Evolutionary conservation across 2,888 invertebrate species (phyloP), one percentile per base, ranked within the genome.

Genomic region (Hypomecis atomaria): DNA sequence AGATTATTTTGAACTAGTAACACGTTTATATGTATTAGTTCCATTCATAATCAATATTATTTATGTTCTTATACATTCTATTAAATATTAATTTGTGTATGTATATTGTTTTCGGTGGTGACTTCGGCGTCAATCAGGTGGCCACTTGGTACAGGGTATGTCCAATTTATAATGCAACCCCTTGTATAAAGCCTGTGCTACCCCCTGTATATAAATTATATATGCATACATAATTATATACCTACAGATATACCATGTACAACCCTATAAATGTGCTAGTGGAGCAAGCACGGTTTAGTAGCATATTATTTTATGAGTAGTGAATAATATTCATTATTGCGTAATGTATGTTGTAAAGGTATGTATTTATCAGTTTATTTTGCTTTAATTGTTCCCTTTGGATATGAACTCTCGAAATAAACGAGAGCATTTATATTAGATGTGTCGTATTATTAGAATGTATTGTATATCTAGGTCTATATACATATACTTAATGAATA

Each of bases 141-240:
- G 96, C 97, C 93, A 95, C 96, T 94, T 97, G 97, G 97, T 97
- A 96, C 95, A 95, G 96, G 97, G 97, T 97, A 97, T 94, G 97
- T 85, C 81, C 36, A 67, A 80, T 81, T 78, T 71, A 74, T 77
- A 77, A 73, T 78, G 70, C 75, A 75, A 71, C 75, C 75, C 74
- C 71, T 59, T 68, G 65, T 72, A 71, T 73, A 71, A 66, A 67
- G 74, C 73, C 71, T 75, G 75, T 65, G 75, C 74, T 75, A 73
- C 72, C 73, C 62, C 65, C 42, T 68, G 61, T 67, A 64, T 62
- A 57, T 55, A 45, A 13, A 6, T 8, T 55, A 56, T 56, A 59
- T 49, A 43, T 43, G 34, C 8, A 40, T 23, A 43, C 50, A 59
- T 43, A 23, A 37, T 37, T 38, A 23, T 40, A 54, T 59, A 49